Evolutionary conservation across 2,797 vertebrate genomes (phyloP), one percentile per base, ranked within the genome.

Genomic region (Hypotaenidia philippensis): DNA sequence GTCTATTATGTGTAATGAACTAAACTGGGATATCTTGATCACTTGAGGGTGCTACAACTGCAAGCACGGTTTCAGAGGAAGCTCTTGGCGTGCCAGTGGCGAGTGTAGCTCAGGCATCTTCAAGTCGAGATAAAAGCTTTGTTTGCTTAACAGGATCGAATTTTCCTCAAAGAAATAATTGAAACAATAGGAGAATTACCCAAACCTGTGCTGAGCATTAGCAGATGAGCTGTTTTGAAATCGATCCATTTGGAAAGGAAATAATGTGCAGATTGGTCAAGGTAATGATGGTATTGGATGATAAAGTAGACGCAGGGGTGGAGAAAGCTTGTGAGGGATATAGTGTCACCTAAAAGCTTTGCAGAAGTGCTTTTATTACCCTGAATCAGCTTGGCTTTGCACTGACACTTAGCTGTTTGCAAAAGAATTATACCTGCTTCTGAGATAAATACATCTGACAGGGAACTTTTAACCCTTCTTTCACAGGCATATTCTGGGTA

Each of bases 291-390:
- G 78, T 86, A 70, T 87, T 57, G 23, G 79, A 89, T 95, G 74
- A 89, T 41, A 44, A 83, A 55, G 68, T 90, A 87, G 85, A 95
- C 1, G 4, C 60, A 83, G 49, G 45, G 63, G 45, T 72, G 76
- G 80, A 85, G 81, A 59, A 56, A 83, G 81, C 95, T 94, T 79
- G 86, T 56, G 45, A 90, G 88, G 90, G 97, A 83, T 93, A 53
- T 36, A 44, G 63, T 81, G 34, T 92, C 89, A 81, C 92, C 94
- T 93, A 83, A 93, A 83, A 94, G 89, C 55, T 89, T 79, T 83
- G 69, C 68, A 88, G 52, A 85, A 74, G 81, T 89, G 93, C 96
- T 95, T 94, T 96, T 96, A 96, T 96, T 96, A 96, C 93, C 83
- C 93, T 87, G 89, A 94, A 77, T 97, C 89, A 86, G 92, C 70